Percentiles rank a stretch among this genome's conserved stretches.
phyloP scores from a whole-genome alignment of 2,888 invertebrate species.

The Holacanthella duospinosa region DNA sequence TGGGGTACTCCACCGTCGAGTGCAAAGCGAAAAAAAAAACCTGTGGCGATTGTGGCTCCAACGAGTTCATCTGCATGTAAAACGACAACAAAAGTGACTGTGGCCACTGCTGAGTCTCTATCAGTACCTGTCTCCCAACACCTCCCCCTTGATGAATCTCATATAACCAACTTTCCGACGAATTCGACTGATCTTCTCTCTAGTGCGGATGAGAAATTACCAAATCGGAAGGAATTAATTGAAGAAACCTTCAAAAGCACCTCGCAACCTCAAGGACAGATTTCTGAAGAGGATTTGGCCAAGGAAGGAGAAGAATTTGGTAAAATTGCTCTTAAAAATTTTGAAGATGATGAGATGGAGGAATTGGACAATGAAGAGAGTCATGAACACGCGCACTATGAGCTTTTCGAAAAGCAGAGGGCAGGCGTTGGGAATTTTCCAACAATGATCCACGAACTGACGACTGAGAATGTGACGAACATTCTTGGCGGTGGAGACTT shows the following conservation, averaged over 20 bases:
- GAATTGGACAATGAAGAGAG: conserved; percentile 7
- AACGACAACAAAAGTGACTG: neutral
- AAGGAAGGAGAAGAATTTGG: conserved; percentile 12
- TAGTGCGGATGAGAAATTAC: neutral
- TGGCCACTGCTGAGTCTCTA: neutral
- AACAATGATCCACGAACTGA: neutral
- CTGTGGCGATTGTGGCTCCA: conserved; percentile 37
- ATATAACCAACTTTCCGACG: no score
- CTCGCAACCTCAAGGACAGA: neutral
- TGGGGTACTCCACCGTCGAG: conserved; percentile 37
- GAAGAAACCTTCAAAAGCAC: neutral
- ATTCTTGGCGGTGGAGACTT: conserved; percentile 24
- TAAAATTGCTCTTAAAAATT: conserved; percentile 10
- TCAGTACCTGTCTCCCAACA: neutral
- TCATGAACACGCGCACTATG: neutral
- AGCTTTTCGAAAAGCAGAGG: conserved; percentile 12
- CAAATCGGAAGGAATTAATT: neutral
- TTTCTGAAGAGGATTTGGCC: conserved; percentile 11
- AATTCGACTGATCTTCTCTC: no score
- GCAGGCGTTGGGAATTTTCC: neutral
- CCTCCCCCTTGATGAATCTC: neutral
- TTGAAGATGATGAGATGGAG: conserved; percentile 11
- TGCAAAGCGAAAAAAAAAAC: conserved; percentile 37
- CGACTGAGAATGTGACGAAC: conserved; percentile 10
- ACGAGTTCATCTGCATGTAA: conserved; percentile 10